phyloP scores from a whole-genome alignment of 1,140 invertebrate genomes.

The Heliothis subflexa region DNA sequence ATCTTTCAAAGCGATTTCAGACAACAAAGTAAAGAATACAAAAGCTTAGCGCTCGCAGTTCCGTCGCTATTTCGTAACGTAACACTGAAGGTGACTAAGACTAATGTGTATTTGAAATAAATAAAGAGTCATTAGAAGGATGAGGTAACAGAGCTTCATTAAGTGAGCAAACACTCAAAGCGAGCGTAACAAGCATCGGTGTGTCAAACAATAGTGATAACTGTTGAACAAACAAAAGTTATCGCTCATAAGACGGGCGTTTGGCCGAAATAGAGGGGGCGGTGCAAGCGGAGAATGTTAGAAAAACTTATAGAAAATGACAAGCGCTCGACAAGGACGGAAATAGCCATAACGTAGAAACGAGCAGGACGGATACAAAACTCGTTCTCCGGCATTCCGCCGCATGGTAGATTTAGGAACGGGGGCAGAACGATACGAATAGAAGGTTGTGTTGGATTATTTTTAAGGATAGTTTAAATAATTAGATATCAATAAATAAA shows the following conservation, averaged over 20 bases:
- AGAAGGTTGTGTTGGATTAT: conserved; percentile 83
- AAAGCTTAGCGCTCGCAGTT: conserved; percentile 3
- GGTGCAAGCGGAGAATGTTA: conserved; percentile 80
- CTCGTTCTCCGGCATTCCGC: conserved; percentile 83
- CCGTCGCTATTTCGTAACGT: conserved; percentile 7
- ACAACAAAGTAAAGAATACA: conserved; percentile 7
- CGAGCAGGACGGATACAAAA: conserved; percentile 81
- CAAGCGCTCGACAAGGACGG: conserved; percentile 81
- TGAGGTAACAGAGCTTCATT: conserved; percentile 74
- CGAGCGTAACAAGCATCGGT: conserved; percentile 77
- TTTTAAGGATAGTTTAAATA: conserved; percentile 70
- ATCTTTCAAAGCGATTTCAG: neutral
- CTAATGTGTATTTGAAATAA: conserved; percentile 45
- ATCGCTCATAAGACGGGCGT: conserved; percentile 75
- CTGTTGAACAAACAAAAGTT: conserved; percentile 82
- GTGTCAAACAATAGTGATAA: conserved; percentile 81
- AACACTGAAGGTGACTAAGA: conserved; percentile 34
- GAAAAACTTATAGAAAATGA: conserved; percentile 86
- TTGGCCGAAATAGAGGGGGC: conserved; percentile 80
- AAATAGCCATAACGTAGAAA: conserved; percentile 70
- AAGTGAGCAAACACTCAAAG: conserved; percentile 75
- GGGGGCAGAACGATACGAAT: conserved; percentile 83
- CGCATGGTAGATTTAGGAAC: conserved; percentile 85
- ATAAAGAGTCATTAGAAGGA: conserved; percentile 57
- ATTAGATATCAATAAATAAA: conserved; percentile 56